Conservation (phyloP, 2,113 vertebrate genomes). For the Cygnus atratus region DNA sequence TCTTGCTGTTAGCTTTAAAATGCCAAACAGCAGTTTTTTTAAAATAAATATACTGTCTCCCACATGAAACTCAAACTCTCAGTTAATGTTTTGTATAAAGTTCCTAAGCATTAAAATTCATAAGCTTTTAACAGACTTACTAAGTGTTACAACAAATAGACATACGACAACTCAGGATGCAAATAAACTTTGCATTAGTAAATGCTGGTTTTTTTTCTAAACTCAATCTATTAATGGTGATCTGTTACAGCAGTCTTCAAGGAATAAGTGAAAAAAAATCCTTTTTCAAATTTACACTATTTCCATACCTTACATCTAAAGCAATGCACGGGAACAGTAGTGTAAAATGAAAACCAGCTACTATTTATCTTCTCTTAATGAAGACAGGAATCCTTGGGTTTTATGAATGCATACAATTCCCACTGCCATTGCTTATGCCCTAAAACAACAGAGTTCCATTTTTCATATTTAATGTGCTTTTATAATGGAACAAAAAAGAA, state of each 20-base stretch:
- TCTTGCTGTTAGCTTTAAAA: background rate
- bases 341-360: background rate
- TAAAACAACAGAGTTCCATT: background rate
- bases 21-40: background rate
- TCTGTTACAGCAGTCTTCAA: background rate
- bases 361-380: background rate
- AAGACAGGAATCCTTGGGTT: background rate
- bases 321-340: background rate
- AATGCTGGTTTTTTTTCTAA: background rate
- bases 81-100: background rate
- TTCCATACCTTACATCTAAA: background rate
- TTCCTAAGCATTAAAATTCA: background rate
- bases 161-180: background rate
- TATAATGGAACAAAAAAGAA: background rate
- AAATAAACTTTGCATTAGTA: background rate
- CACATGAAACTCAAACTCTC: background rate
- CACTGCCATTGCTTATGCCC: background rate
- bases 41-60: background rate
- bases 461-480: background rate
- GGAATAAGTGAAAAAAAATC: background rate
- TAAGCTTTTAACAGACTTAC: background rate
- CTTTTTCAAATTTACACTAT: background rate
- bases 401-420: background rate
- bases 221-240: background rate
- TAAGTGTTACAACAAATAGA: background rate